A percentile compares a stretch with the other conserved stretches of the same genome.
Evolutionary conservation across 2,797 vertebrate species (phyloP).

Genomic region (Parauchenoglanis punctatus): DNA sequence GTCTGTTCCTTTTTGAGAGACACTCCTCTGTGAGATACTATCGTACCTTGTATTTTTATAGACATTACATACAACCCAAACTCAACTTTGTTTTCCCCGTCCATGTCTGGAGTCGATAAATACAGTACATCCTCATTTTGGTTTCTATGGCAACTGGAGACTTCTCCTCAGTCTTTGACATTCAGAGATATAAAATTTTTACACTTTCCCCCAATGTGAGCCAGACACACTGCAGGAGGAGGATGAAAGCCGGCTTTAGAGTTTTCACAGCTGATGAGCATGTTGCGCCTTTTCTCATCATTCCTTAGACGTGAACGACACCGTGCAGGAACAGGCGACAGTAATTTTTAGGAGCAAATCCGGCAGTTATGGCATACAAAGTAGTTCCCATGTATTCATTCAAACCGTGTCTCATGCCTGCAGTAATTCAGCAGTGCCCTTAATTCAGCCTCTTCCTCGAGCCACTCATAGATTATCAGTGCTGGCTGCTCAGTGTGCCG

Average conservation of each 20-base stretch:
- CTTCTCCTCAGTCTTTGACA: slow-evolving; percentile 52
- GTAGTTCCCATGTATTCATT: background rate
- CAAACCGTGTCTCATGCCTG: background rate
- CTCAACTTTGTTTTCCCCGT: slow-evolving; percentile 62
- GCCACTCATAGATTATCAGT: slow-evolving; percentile 45
- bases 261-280: slow-evolving; percentile 26
- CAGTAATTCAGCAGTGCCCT: slow-evolving; percentile 26
- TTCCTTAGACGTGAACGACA: slow-evolving; percentile 27
- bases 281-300: slow-evolving; percentile 45
- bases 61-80: slow-evolving; percentile 47
- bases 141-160: slow-evolving; percentile 59
- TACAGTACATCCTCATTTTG: slow-evolving; percentile 48
- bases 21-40: slow-evolving; percentile 24
- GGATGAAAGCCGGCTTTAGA: slow-evolving; percentile 34
- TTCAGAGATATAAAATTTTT: slow-evolving; percentile 49
- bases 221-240: slow-evolving; percentile 36
- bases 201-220: slow-evolving; percentile 44
- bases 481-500: slow-evolving; percentile 42
- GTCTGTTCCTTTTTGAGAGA: slow-evolving; percentile 11
- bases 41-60: slow-evolving; percentile 22
- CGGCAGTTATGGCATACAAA: slow-evolving; percentile 7
- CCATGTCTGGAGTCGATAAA: slow-evolving; percentile 43
- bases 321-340: background rate
- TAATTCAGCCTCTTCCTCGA: slow-evolving; percentile 26
- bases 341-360: slow-evolving; percentile 30